A percentile compares a stretch with the other conserved stretches of the same genome.
Conservation (phyloP, 1,140 invertebrate species). For the Temnothorax nylanderi region DNA sequence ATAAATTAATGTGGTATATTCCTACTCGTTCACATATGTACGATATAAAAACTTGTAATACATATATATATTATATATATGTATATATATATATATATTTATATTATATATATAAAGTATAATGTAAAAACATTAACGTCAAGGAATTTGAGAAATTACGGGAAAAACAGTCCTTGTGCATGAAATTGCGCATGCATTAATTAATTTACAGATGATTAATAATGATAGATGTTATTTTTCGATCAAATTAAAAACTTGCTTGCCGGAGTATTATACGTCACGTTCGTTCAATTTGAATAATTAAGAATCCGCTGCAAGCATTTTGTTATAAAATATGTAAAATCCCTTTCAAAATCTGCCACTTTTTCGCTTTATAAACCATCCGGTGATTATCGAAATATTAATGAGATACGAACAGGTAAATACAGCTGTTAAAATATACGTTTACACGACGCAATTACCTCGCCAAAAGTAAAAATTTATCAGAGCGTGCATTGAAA, state of each 20-base stretch:
- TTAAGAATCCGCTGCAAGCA: slow-evolving; percentile 29
- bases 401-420: slow-evolving; percentile 23
- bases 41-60: background rate
- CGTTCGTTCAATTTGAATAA: slow-evolving; percentile 49
- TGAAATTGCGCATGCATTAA: slow-evolving; percentile 47
- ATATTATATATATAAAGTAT: background rate
- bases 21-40: background rate
- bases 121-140: slow-evolving; percentile 29
- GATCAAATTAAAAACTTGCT: slow-evolving; percentile 53
- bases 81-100: background rate
- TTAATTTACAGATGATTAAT: slow-evolving; percentile 58
- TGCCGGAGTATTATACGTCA: slow-evolving; percentile 3
- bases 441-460: slow-evolving; percentile 25
- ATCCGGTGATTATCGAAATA: slow-evolving; percentile 23
- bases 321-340: slow-evolving; percentile 38
- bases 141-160: slow-evolving; percentile 42
- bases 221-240: slow-evolving; percentile 59
- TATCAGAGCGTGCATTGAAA: background rate
- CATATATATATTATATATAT: too few species aligned
- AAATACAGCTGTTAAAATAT: slow-evolving; percentile 5
- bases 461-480: background rate
- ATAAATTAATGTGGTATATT: slow-evolving; percentile 20
- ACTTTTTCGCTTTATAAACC: slow-evolving; percentile 47
- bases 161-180: slow-evolving; percentile 10
- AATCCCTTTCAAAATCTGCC: slow-evolving; percentile 16